Evolutionary conservation across 53 echinoderm and acorn worm genomes (phyloP).

Genomic region (Hippasteria phrygiana): DNA sequence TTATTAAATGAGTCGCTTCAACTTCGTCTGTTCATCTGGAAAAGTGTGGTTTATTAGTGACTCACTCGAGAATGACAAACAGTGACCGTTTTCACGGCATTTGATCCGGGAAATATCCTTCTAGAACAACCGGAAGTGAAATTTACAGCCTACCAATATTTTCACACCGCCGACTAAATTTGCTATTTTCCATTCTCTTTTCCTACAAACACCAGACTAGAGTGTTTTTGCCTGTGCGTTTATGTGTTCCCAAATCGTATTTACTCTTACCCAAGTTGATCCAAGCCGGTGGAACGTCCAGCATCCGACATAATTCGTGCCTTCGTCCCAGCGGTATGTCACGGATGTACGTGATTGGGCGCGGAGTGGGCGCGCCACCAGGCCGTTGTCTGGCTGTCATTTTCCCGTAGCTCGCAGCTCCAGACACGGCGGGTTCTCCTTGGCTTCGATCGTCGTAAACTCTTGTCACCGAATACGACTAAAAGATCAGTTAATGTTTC

Average conservation of each 20-base stretch:
- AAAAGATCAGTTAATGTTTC: background rate
- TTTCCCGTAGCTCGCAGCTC: background rate
- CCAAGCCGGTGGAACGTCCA: slow-evolving; percentile 69
- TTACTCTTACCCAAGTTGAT: slow-evolving; percentile 68
- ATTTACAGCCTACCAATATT: background rate
- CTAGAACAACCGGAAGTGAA: background rate
- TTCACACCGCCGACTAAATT: background rate
- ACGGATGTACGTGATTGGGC: slow-evolving; percentile 55
- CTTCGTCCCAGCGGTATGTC: slow-evolving; percentile 67
- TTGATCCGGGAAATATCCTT: background rate
- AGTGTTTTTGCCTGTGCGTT: background rate
- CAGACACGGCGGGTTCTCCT: slow-evolving; percentile 12
- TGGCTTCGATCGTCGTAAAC: background rate
- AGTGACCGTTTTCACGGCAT: background rate
- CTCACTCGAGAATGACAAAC: background rate
- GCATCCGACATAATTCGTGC: slow-evolving; percentile 60
- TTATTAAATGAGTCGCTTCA: background rate
- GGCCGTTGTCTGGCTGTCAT: background rate
- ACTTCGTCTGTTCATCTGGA: background rate
- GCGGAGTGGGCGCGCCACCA: background rate
- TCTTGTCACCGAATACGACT: background rate
- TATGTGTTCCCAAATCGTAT: background rate
- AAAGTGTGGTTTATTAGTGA: background rate
- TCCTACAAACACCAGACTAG: background rate
- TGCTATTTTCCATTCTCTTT: background rate